These are phyloP conservation scores for Cichlasoma orientale DNA, from an alignment of 2,797 vertebrate genomes.

Conservation along the genomic window DNA sequence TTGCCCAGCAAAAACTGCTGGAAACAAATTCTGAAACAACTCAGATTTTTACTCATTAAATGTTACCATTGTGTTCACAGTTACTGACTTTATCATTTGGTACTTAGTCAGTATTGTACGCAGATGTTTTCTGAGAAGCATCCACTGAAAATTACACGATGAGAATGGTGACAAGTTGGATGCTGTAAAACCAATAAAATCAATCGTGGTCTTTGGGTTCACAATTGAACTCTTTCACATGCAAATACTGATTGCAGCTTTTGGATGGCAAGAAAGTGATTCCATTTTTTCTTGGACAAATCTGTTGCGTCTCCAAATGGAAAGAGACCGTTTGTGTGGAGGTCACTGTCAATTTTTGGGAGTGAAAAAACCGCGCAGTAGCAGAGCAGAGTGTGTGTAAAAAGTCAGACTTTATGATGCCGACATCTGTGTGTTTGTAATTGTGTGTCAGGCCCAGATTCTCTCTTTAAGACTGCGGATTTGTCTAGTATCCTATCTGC, in stretches of 20 bases:
- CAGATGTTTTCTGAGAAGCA: no score
- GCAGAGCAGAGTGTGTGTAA: slow-evolving; percentile 13
- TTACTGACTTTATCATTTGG: no score
- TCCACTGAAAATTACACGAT: no score
- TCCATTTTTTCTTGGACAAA: no score
- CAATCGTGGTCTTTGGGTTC: background rate
- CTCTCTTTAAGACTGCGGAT: slow-evolving; percentile 52
- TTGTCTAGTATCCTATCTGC: slow-evolving; percentile 59
- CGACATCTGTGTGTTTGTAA: slow-evolving; percentile 36
- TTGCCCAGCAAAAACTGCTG: background rate
- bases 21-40: background rate
- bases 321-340: background rate
- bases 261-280: background rate
- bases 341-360: background rate
- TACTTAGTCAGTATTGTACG: no score
- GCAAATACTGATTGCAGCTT: background rate
- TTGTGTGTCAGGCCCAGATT: slow-evolving; percentile 34
- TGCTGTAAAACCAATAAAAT: background rate
- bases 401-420: slow-evolving; percentile 32
- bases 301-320: background rate
- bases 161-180: no score
- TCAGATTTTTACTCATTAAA: background rate
- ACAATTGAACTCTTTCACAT: background rate
- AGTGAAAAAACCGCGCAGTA: slow-evolving; percentile 7
- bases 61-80: no score